Evolutionary conservation across 2,113 vertebrate genomes (phyloP), one percentile per base, ranked within the genome.

Genomic region (Brachyhypopomus occidentalis): DNA sequence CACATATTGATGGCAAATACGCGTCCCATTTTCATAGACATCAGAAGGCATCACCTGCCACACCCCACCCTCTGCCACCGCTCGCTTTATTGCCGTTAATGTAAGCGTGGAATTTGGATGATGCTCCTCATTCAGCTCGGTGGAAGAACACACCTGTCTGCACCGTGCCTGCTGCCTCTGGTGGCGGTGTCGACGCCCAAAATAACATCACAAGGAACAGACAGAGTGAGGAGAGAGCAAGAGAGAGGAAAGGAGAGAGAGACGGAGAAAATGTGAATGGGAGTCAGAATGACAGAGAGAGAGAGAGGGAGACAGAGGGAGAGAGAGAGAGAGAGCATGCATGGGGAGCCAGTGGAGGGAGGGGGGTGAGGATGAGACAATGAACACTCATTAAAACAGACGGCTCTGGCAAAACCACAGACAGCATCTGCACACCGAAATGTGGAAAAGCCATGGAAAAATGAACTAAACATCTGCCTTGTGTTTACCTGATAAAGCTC

Each of bases 181-280:
- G 74, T 82, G 81, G 77, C 60, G 34, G 70, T 30, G 66, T 84
- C 23, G 38, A 87, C 79, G 85, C 83, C 78, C 77, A 81, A 86
- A 88, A 89, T 88, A 87, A 88, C 78, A 88, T 78, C 82, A 83
- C 77, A 80, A 73, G n/a, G 36, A 20, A 60, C 11, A 77, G 45
- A 52, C 45, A 52, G 45, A 52, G 45, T 11, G 12, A 52, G 12
- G 45, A 45, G 19, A 72, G 38, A 45, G 70, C 36, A 14, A 72
- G 70, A 72, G n/a, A 45, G 38, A 48, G 17, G 52, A 17, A 23
- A 41, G 41, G 69, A 41, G 38, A 48, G 70, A 72, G 36, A 72
- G 41, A 23, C 41, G 52, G 70, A 45, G 38, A 72, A 19, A 20
- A 20, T n/a, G 36, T 59, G 41, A 41, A 11, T 63, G 48, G 60